Evolutionary conservation across 2,797 vertebrate species (phyloP).

Genomic region (Arctocebus calabarensis): DNA sequence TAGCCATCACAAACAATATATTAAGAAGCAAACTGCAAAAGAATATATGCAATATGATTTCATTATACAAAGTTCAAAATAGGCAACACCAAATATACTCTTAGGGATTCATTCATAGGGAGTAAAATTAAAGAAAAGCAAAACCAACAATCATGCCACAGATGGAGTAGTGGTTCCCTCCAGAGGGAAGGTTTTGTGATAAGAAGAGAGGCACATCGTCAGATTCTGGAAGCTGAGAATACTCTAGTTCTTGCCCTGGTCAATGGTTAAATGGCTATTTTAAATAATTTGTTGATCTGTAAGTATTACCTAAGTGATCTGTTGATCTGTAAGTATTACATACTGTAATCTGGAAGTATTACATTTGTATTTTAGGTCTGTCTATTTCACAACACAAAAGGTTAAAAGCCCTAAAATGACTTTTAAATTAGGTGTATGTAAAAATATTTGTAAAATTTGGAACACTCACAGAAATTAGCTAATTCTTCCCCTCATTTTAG

Average conservation of each 20-base stretch:
- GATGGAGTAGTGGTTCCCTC: not conserved
- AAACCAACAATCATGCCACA: not conserved
- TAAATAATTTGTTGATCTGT: constrained; percentile 11
- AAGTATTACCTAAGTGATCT: not conserved
- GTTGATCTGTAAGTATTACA: too few species aligned
- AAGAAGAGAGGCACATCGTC: not conserved
- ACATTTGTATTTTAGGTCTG: not conserved
- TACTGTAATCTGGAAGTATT: too few species aligned
- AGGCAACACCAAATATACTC: not conserved
- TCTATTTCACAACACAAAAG: not conserved
- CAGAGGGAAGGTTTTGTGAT: not conserved
- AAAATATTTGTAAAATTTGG: not conserved
- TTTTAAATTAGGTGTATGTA: not conserved
- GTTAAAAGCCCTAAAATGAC: not conserved
- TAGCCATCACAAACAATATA: not conserved
- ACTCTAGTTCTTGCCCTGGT: not conserved
- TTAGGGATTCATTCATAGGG: not conserved
- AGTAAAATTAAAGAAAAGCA: not conserved
- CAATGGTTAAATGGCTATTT: not conserved
- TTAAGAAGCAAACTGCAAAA: not conserved
- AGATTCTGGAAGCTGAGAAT: not conserved
- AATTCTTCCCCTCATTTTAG: not conserved
- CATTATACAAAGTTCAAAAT: not conserved
- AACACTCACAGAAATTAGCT: not conserved
- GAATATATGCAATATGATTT: not conserved